Base-by-base conservation (phyloP, 1,140 invertebrate genomes). In the Lordiphosa stackelbergi region DNA sequence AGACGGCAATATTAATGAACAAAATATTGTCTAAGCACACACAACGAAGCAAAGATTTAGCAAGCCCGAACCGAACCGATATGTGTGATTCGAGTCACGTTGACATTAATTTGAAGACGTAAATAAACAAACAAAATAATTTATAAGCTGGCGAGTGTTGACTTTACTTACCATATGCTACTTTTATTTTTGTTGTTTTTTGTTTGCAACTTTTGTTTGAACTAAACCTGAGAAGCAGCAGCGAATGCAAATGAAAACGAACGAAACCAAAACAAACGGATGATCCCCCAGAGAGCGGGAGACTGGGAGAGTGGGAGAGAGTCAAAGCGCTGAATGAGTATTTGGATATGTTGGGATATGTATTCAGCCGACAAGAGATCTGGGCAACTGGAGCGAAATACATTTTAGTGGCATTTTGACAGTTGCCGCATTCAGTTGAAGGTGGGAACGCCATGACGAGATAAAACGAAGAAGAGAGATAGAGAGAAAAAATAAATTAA, bases 1-100 rank as follows among this genome's bases (percentile, higher is more conserved):
- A 71, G 71, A 61, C 62, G 9, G 28, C 61, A 71, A 79, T 79
- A 79, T 58, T 68, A 79, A 79, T 71, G 54, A 61, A 51, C 7
- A 46, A 53, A 9, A 46, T 11, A 52, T 11, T 38, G 53, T 37
- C 13, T 35, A 68, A 54, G 24, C 48, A 68, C 53, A 59, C 43
- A 59, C 43, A 8, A 31, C 2, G 7, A 8, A 31, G 6, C 28
- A 31, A 24, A 24, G 22, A 24, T 24, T 24, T 24, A 24, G 28
- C 28, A 31, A 31, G 28, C 19, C 22, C 40, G 24, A 8, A 10
- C 22, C 40, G 24, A 8, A 10, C 9, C 8, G 19, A 24, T 16
- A 6, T 63, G 10, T 13, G 36, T 7, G 31, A 65, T 65, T 65
- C 38, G 4, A 43, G 51, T 36, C 62, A 65, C 61, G 62, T 37